Conservation (phyloP, 2,888 invertebrate genomes). For the Hermaeophaga mercurialis region DNA sequence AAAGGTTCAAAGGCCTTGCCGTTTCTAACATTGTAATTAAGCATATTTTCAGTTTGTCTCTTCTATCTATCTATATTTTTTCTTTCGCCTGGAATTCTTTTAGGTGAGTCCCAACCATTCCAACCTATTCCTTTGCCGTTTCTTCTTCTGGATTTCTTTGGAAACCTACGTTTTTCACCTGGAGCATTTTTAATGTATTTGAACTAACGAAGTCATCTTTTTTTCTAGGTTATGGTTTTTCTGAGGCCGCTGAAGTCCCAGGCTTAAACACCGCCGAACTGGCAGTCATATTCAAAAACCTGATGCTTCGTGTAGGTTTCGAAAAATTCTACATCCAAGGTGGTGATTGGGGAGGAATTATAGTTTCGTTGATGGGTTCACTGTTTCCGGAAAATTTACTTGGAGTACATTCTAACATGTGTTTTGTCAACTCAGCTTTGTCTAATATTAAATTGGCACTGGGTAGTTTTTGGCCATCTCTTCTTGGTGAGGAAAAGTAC, state of each 20-base stretch:
- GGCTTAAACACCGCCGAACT: conserved; percentile 66
- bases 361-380: conserved; percentile 67
- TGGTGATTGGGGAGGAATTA: conserved; percentile 81
- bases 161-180: too few species aligned
- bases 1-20: too few species aligned
- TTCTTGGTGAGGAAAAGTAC: conserved; percentile 60
- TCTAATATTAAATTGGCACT: conserved; percentile 33
- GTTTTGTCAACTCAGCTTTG: conserved; percentile 38
- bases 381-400: conserved; percentile 66
- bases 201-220: too few species aligned
- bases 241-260: conserved; percentile 63
- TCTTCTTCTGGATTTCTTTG: too few species aligned
- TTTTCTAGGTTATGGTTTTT: conserved; percentile 46
- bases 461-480: conserved; percentile 32
- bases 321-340: conserved; percentile 74
- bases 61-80: too few species aligned
- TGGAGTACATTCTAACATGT: conserved; percentile 65
- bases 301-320: conserved; percentile 73
- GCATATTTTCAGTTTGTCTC: too few species aligned
- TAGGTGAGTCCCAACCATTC: too few species aligned
- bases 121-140: too few species aligned
- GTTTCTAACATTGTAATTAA: too few species aligned
- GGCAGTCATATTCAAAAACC: conserved; percentile 65
- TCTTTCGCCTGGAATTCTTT: too few species aligned
- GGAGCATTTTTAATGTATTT: too few species aligned